Percentiles rank a stretch among this genome's conserved stretches.
Conservation (phyloP, 2,888 invertebrate genomes). For the Anoplius nigerrimus region DNA sequence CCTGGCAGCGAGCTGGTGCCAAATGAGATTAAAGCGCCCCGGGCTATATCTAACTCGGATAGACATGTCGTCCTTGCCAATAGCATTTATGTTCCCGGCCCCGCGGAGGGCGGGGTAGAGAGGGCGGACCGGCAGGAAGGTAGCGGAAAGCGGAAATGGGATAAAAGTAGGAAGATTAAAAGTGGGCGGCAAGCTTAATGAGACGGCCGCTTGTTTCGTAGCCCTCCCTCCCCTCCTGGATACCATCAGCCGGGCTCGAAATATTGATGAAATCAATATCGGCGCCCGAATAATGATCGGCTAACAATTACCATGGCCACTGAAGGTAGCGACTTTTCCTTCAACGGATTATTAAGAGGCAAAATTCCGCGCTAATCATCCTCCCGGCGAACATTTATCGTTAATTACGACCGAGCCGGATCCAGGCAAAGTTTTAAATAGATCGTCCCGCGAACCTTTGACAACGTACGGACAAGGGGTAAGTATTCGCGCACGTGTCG, state of each 20-base stretch:
- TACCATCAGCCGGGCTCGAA: conserved; percentile 11
- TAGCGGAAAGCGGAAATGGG: conserved; percentile 15
- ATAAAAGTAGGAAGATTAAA: conserved; percentile 48
- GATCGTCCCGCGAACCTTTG: too few species aligned
- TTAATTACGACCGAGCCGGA: too few species aligned
- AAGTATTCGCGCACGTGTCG: too few species aligned
- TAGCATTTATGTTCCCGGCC: conserved; percentile 27
- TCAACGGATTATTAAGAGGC: too few species aligned
- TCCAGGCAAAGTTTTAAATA: too few species aligned
- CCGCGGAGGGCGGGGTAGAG: not conserved
- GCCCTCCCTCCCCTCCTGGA: conserved; percentile 27
- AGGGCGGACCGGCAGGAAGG: not conserved
- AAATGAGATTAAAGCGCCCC: conserved; percentile 50
- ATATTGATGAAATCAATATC: conserved; percentile 54
- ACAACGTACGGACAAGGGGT: too few species aligned
- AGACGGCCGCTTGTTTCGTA: conserved; percentile 44
- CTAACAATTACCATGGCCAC: conserved; percentile 26
- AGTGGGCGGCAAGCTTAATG: conserved; percentile 46
- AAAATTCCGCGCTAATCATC: too few species aligned
- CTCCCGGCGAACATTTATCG: too few species aligned
- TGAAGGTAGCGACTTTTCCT: conserved; percentile 1
- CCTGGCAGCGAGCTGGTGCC: conserved; percentile 24
- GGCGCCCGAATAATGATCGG: conserved; percentile 48
- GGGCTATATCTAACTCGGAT: conserved; percentile 41
- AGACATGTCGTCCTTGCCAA: conserved; percentile 48